A percentile compares a stretch with the other conserved stretches of the same genome.
Conservation (phyloP, 2,888 invertebrate species). For the Eristalinus sepulchralis region DNA sequence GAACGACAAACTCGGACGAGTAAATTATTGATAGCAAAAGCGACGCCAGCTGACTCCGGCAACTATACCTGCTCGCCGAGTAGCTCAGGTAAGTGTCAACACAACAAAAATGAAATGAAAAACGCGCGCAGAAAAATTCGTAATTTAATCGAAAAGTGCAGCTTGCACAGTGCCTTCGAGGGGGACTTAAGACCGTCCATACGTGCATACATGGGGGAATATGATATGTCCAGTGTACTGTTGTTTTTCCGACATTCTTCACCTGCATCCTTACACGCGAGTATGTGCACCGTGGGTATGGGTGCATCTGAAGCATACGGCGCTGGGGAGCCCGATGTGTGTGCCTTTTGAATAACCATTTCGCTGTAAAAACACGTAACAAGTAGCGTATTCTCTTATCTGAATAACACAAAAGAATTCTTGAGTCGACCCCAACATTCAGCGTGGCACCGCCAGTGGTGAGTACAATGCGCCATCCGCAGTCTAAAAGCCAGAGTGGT, state of each 20-base stretch:
- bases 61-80: slow-evolving; percentile 94
- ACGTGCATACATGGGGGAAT: neutral
- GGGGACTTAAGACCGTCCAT: neutral
- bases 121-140: neutral
- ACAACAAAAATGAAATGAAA: neutral
- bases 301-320: slow-evolving; percentile 2
- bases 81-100: slow-evolving; percentile 83
- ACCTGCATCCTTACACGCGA: neutral
- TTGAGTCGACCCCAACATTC: slow-evolving; percentile 4
- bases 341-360: slow-evolving; percentile 12
- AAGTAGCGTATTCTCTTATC: neutral
- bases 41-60: slow-evolving; percentile 91
- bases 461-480: slow-evolving; percentile 47
- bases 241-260: neutral
- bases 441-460: neutral
- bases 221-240: neutral
- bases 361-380: neutral
- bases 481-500: slow-evolving; percentile 47
- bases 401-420: neutral
- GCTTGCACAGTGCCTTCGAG: neutral
- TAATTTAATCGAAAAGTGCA: neutral
- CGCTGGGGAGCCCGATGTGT: neutral
- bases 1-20: slow-evolving; percentile 93
- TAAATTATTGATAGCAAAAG: slow-evolving; percentile 92
- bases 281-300: neutral